Percentiles rank a stretch among this genome's conserved stretches.
Evolutionary conservation across 2,888 invertebrate species (phyloP).

Genomic region (Pocota personata): DNA sequence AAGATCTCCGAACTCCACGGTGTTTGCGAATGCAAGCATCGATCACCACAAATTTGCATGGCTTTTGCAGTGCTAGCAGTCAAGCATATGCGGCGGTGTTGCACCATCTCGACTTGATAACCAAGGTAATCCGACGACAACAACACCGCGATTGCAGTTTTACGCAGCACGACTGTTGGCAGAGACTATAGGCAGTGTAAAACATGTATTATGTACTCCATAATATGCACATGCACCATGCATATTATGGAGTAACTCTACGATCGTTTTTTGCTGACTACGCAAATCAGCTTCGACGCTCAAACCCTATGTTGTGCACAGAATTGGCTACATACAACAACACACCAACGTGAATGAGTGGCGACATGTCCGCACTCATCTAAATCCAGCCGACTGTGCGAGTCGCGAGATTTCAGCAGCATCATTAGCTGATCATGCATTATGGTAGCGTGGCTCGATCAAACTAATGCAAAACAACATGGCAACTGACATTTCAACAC

Average conservation of each 20-base stretch:
- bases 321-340: too few relatives aligned
- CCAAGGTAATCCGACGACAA: slow-evolving; percentile 5
- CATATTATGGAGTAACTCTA: background rate
- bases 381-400: too few relatives aligned
- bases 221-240: slow-evolving; percentile 4
- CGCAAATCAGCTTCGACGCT: background rate
- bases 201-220: background rate
- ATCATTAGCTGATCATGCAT: background rate
- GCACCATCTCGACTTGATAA: background rate
- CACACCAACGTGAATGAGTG: background rate
- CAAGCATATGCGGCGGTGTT: slow-evolving; percentile 12
- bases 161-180: too few relatives aligned
- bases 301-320: slow-evolving; percentile 19
- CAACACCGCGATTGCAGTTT: slow-evolving; percentile 9
- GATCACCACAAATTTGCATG: slow-evolving; percentile 19
- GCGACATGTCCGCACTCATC: too few relatives aligned
- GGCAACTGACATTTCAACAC: background rate
- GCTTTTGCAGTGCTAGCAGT: slow-evolving; percentile 23
- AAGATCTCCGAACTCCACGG: slow-evolving; percentile 9
- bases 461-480: background rate
- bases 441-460: slow-evolving; percentile 14
- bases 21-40: slow-evolving; percentile 12
- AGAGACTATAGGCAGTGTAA: slow-evolving; percentile 2
- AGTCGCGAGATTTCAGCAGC: too few relatives aligned
- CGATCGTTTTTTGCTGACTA: slow-evolving; percentile 5